Evolutionary conservation across 1,140 invertebrate species (phyloP), one percentile per base, ranked within the genome.

Genomic region (Samia ricini): DNA sequence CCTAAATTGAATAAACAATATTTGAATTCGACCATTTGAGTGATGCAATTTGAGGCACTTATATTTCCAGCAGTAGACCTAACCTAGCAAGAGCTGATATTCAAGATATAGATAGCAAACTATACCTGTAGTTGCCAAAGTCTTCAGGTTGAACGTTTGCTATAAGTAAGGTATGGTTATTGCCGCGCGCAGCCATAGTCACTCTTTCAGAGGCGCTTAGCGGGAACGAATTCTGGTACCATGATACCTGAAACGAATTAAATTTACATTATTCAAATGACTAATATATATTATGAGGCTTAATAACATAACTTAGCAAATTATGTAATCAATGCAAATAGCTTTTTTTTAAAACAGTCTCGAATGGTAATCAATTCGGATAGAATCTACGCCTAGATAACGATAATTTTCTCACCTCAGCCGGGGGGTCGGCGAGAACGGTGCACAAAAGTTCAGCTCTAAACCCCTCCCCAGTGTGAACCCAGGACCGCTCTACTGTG

Each of bases 391-490:
- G n/a, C n/a, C n/a, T n/a, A n/a, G n/a, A n/a, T n/a, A n/a, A n/a
- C n/a, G n/a, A 29, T 29, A 8, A 2, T 29, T 29, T 29, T 21
- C 75, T 86, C 88, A 95, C 94, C 89, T 94, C 94, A 54, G 94
- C 93, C 18, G 93, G 92, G 8, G 95, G 94, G 83, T 95, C 95
- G 26, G 94, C 94, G 61, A 95, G 93, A 8, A 95, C 94, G 33
- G 94, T 93, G 77, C 95, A 95, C 48, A 95, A 92, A 21, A 95
- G 85, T 71, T 95, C 93, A 5, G 94, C 94, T 76, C 94, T 91
- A 74, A 93, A 93, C 0, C 94, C 94, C 79, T 95, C 94, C 6
- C 94, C 94, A 0, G 94, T 93, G 79, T 95, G 95, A 18, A 95
- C 93, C 93, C 94, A 95, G 19, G 93, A 94, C 51, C 93, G 86